Percentiles rank a stretch among this genome's conserved stretches.
phyloP scores from a whole-genome alignment of 2,888 invertebrate species.

The Ischnus inquisitorius region DNA sequence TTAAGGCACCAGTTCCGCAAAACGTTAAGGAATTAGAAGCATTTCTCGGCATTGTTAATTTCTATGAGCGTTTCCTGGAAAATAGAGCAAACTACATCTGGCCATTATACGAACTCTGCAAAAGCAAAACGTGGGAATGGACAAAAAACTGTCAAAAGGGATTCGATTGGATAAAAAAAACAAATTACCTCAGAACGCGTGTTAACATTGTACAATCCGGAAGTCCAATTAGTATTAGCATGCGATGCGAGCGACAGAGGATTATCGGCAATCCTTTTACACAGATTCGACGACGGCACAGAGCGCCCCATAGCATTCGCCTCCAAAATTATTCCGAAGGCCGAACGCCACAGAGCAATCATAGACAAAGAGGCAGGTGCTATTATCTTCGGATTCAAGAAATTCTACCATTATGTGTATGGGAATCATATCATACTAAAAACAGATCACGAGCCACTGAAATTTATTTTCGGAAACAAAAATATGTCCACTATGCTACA shows the following conservation, averaged over 20 bases:
- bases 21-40: slow-evolving; percentile 72
- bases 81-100: slow-evolving; percentile 75
- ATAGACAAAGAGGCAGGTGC: slow-evolving; percentile 65
- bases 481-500: slow-evolving; percentile 52
- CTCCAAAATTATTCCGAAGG: slow-evolving; percentile 45
- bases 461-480: slow-evolving; percentile 60
- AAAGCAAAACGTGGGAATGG: slow-evolving; percentile 26
- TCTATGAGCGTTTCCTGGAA: slow-evolving; percentile 79
- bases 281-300: slow-evolving; percentile 31
- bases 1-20: slow-evolving; percentile 41
- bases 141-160: slow-evolving; percentile 69
- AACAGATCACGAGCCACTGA: slow-evolving; percentile 61
- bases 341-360: slow-evolving; percentile 46
- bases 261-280: slow-evolving; percentile 49
- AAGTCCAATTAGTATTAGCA: slow-evolving; percentile 32
- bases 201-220: slow-evolving; percentile 11
- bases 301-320: slow-evolving; percentile 62
- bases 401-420: slow-evolving; percentile 55
- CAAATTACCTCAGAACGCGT: slow-evolving; percentile 17
- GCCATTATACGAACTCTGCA: slow-evolving; percentile 74
- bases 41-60: slow-evolving; percentile 78
- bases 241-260: slow-evolving; percentile 41
- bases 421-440: slow-evolving; percentile 55
- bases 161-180: slow-evolving; percentile 74
- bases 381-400: slow-evolving; percentile 64